phyloP scores from a whole-genome alignment of 2,888 invertebrate species.

The Maniola hyperantus region DNA sequence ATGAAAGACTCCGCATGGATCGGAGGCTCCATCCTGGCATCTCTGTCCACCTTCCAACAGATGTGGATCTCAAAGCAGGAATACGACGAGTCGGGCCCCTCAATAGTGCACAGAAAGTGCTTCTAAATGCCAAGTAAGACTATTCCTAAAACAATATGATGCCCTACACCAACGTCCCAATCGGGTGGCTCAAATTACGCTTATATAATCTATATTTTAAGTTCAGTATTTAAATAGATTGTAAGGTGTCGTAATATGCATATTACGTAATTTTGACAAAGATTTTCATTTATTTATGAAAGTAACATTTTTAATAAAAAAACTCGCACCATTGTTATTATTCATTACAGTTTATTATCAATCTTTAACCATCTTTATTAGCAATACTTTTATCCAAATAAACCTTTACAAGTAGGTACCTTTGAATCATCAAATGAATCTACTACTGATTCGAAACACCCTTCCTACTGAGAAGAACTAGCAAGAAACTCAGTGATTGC shows the following conservation, averaged over 20 bases:
- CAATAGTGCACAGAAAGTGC: conserved; percentile 98
- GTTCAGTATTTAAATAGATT: conserved; percentile 80
- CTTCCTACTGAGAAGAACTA: too few relatives aligned
- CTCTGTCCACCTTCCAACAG: conserved; percentile 96
- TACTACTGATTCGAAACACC: too few relatives aligned
- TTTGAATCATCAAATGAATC: too few relatives aligned
- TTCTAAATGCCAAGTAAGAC: conserved; percentile 67
- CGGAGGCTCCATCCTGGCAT: conserved; percentile 95
- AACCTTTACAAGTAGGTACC: too few relatives aligned
- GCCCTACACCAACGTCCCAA: conserved; percentile 71
- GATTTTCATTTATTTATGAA: conserved; percentile 77
- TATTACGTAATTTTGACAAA: conserved; percentile 81
- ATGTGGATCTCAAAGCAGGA: conserved; percentile 99
- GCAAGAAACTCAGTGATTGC: too few relatives aligned
- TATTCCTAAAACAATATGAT: conserved; percentile 70
- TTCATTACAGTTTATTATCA: conserved; percentile 44
- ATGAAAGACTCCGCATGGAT: conserved; percentile 97
- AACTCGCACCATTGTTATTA: too few relatives aligned
- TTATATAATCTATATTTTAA: conserved; percentile 79
- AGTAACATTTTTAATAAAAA: conserved; percentile 78
- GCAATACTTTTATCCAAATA: too few relatives aligned
- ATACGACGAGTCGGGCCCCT: conserved; percentile 95
- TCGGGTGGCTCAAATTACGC: conserved; percentile 78
- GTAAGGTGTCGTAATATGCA: conserved; percentile 82
- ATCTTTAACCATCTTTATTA: too few relatives aligned